Evolutionary conservation across 1,140 invertebrate genomes (phyloP).

Genomic region (Caenorhabditis brenneri): DNA sequence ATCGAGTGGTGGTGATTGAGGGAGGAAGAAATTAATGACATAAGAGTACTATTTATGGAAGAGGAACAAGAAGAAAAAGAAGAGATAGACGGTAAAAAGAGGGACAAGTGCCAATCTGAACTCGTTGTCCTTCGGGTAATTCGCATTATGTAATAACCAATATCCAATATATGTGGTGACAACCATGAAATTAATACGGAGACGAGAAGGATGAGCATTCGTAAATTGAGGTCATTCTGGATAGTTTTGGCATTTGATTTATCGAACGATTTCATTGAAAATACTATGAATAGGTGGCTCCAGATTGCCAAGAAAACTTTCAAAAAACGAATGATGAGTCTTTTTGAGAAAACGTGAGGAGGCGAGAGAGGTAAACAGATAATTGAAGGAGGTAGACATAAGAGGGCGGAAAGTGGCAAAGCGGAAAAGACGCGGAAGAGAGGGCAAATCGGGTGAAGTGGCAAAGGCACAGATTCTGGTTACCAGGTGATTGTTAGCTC

Average conservation of each 20-base stretch:
- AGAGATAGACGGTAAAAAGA: no score
- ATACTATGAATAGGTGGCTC: no score
- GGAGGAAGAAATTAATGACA: no score
- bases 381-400: background rate
- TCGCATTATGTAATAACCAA: background rate
- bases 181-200: background rate
- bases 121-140: background rate
- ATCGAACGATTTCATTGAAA: no score
- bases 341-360: no score
- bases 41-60: no score
- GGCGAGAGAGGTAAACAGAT: background rate
- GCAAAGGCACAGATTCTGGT: background rate
- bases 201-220: background rate
- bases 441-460: background rate
- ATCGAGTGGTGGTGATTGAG: no score
- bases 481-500: background rate
- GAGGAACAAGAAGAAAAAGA: no score
- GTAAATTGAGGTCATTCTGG: no score
- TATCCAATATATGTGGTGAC: background rate
- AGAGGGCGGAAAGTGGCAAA: conserved; percentile 39
- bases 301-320: background rate
- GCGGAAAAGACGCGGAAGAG: background rate
- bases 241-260: no score
- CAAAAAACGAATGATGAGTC: background rate
- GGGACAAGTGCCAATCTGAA: background rate